Conservation (phyloP, 1,140 invertebrate genomes). For the Leptoteleia sp. region DNA sequence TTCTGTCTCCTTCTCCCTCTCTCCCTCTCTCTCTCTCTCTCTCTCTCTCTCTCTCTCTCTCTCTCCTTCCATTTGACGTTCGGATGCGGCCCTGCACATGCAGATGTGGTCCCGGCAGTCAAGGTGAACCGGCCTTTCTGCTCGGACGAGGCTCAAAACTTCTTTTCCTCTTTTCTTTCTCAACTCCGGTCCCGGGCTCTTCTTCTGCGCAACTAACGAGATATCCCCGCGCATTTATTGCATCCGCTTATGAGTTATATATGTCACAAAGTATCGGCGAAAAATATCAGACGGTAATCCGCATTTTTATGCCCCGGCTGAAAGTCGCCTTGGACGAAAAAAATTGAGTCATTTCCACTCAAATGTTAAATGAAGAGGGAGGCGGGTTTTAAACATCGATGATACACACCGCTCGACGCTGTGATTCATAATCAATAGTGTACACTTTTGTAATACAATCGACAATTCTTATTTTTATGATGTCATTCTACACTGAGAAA, state of each 20-base stretch:
- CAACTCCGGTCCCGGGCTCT: conserved; percentile 56
- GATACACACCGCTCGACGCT: too few relatives aligned
- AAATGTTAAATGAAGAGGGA: too few relatives aligned
- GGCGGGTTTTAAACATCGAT: too few relatives aligned
- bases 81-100: conserved; percentile 72
- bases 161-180: conserved; percentile 70
- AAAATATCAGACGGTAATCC: conserved; percentile 48
- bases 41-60: too few relatives aligned
- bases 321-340: conserved; percentile 5
- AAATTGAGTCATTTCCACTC: conserved; percentile 35
- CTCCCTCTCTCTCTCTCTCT: too few relatives aligned
- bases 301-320: conserved; percentile 25
- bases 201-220: conserved; percentile 75
- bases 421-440: too few relatives aligned
- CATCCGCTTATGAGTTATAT: conserved; percentile 57
- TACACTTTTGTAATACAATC: too few relatives aligned
- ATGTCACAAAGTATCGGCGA: conserved; percentile 48
- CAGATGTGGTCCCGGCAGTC: conserved; percentile 77
- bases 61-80: conserved; percentile 49
- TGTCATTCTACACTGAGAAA: too few relatives aligned
- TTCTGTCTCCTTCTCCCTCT: too few relatives aligned
- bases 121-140: conserved; percentile 79
- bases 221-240: conserved; percentile 70
- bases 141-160: conserved; percentile 69
- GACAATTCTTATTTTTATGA: too few relatives aligned